phyloP scores from a whole-genome alignment of 2,888 invertebrate genomes.

The Fabriciana adippe region DNA sequence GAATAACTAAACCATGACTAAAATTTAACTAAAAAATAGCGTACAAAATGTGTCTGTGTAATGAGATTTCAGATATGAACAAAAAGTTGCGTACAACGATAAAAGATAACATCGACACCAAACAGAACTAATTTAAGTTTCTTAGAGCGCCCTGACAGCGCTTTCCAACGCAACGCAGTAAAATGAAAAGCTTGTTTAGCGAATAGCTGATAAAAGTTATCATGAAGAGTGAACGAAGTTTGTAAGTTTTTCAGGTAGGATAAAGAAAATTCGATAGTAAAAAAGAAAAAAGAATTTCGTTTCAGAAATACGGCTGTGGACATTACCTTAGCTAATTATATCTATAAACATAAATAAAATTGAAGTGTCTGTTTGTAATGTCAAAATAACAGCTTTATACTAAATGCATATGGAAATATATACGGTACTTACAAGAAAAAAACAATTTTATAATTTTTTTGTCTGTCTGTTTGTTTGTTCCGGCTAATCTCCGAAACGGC shows the following conservation, averaged over 20 bases:
- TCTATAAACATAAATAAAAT: too few relatives aligned
- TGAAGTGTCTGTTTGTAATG: too few relatives aligned
- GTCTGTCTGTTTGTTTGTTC: too few relatives aligned
- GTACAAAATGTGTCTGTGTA: background rate
- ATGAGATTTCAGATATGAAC: conserved; percentile 4
- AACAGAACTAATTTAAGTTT: conserved; percentile 64
- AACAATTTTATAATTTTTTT: too few relatives aligned
- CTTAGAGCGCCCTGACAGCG: conserved; percentile 57
- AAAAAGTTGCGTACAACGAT: background rate
- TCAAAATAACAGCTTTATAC: too few relatives aligned
- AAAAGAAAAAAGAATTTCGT: conserved; percentile 67
- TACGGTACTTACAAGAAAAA: too few relatives aligned
- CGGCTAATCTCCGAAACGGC: too few relatives aligned
- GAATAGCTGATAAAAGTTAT: conserved; percentile 65
- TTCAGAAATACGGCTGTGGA: background rate
- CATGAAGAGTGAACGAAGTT: conserved; percentile 66
- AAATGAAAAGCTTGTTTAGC: conserved; percentile 62
- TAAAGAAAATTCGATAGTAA: conserved; percentile 72
- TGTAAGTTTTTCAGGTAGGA: conserved; percentile 69
- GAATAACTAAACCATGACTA: too few relatives aligned
- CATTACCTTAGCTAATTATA: background rate
- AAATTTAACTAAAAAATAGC: too few relatives aligned
- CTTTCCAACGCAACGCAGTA: conserved; percentile 53
- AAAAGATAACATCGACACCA: conserved; percentile 29
- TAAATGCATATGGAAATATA: too few relatives aligned